Conservation (phyloP, 2,797 vertebrate genomes). For the Pristis pectinata region DNA sequence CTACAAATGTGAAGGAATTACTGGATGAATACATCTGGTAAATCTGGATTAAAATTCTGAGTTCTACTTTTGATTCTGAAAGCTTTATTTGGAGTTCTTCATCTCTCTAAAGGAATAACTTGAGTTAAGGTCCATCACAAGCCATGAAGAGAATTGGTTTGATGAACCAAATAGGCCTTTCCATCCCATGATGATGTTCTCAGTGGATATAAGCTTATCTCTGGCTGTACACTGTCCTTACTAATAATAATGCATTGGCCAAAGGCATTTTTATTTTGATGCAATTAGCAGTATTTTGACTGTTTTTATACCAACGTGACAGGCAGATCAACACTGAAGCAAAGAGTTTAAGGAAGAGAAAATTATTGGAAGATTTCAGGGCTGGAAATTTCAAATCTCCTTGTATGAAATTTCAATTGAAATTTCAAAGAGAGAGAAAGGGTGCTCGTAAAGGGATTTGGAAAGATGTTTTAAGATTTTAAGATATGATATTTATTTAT, state of each 20-base stretch:
- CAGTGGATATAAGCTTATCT: too few relatives aligned
- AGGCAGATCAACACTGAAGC: too few relatives aligned
- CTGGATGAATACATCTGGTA: not conserved
- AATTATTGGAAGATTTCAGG: not conserved
- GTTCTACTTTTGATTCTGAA: not conserved
- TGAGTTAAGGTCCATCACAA: not conserved
- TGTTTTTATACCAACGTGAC: not conserved
- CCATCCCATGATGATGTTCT: too few relatives aligned
- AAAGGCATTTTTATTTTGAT: too few relatives aligned
- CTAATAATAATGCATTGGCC: too few relatives aligned
- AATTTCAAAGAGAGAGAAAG: not conserved
- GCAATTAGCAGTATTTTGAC: not conserved
- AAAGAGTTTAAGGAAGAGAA: not conserved
- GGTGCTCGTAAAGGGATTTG: not conserved
- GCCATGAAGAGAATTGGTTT: not conserved
- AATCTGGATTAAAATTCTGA: not conserved
- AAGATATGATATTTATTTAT: too few relatives aligned
- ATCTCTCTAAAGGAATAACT: not conserved
- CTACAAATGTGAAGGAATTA: not conserved
- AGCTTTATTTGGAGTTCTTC: not conserved
- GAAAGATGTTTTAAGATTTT: not conserved
- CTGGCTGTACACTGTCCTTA: too few relatives aligned
- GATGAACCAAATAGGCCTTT: not conserved
- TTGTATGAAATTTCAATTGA: too few relatives aligned
- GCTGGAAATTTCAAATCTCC: too few relatives aligned